Evolutionary conservation across 2,113 vertebrate species (phyloP), one percentile per base, ranked within the genome.

Genomic region (Mesembrinibis cayennensis): DNA sequence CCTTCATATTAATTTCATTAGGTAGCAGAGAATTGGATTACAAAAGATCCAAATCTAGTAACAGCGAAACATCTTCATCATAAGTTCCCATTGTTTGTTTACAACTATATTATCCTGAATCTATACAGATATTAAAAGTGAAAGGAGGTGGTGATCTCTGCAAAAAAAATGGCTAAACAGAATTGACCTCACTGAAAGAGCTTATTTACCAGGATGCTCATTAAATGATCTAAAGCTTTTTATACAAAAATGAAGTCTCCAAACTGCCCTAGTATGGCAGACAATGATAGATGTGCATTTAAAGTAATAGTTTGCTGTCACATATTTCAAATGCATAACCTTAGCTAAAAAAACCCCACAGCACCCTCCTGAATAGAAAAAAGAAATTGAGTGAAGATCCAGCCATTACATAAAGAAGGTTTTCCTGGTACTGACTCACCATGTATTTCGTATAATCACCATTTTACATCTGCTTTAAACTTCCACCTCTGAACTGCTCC

Each of bases 381-480:
- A 67, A 25, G 26, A 20, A 53, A 40, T 6, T 13, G 49, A 45
- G 55, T 13, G 17, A 61, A 34, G 40, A 42, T 27, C 20, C 47
- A 73, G 21, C 21, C 40, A 13, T 11, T 32, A 10, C 20, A 16
- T 9, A 56, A 16, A 47, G 34, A 10, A 26, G 20, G 27, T 27
- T 36, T 38, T 25, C 56, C 49, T 17, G 36, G 27, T 19, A 42
- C 17, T 9, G 30, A 55, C 26, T n/a, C 2, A 0, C 8, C 4
- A 4, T 3, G 16, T 17, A 42, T 16, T 44, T 44, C 1, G 0
- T 8, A 20, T 5, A 18, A 76, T 20, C 27, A 29, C 49, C 25
- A 13, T 50, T 59, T 42, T 10, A 20, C 4, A n/a, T 9, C 21
- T 0, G 1, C 19, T 38, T 71, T n/a, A 16, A 89, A 34, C 12